Conservation (phyloP, 2,113 vertebrate genomes). For the Lamprologus speciosus region DNA sequence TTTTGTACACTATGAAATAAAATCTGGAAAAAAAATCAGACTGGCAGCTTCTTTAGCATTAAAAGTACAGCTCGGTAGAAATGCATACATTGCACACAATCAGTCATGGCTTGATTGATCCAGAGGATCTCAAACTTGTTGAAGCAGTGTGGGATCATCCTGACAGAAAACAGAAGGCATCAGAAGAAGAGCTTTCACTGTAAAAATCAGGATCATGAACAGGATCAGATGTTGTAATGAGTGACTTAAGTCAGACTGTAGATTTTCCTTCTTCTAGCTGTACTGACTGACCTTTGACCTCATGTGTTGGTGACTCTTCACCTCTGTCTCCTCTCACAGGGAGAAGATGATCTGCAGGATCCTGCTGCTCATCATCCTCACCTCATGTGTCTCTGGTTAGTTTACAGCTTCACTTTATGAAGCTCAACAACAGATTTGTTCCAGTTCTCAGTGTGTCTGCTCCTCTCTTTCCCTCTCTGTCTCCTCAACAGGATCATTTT, state of each 20-base stretch:
- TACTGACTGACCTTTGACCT: background rate
- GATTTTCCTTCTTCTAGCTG: background rate
- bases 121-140: background rate
- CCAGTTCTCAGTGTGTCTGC: background rate
- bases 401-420: background rate
- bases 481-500: too few relatives aligned
- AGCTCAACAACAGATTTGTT: background rate
- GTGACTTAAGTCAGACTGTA: background rate
- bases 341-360: background rate
- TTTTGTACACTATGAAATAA: background rate
- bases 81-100: background rate
- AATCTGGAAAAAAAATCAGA: background rate
- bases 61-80: background rate
- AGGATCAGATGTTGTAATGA: background rate
- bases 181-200: background rate
- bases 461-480: too few relatives aligned
- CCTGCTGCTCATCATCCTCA: background rate
- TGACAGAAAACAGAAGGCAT: background rate
- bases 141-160: background rate
- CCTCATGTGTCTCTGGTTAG: background rate
- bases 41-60: background rate
- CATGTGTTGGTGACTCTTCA: background rate
- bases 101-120: background rate
- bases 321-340: background rate
- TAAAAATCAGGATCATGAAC: background rate